phyloP scores from a whole-genome alignment of 2,888 invertebrate species.

The Galerucella nymphaeae region DNA sequence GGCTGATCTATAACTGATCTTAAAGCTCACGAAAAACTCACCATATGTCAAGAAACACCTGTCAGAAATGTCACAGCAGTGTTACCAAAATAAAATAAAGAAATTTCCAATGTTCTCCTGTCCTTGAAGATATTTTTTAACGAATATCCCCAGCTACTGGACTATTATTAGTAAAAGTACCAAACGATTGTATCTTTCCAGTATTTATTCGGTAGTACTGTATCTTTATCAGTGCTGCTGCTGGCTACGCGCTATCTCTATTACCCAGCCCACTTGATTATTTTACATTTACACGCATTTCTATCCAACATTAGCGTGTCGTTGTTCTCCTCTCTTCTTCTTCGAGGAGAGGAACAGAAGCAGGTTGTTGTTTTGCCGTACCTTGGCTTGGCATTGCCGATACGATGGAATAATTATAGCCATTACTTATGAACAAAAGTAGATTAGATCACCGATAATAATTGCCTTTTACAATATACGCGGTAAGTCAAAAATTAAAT shows the following conservation, averaged over 20 bases:
- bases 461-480: constrained; percentile 55
- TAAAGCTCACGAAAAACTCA: no score
- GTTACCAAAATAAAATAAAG: no score
- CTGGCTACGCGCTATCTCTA: constrained; percentile 63
- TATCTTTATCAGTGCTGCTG: constrained; percentile 62
- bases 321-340: constrained; percentile 33
- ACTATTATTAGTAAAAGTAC: constrained; percentile 31
- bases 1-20: no score
- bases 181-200: constrained; percentile 43
- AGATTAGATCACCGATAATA: constrained; percentile 57
- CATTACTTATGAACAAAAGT: constrained; percentile 57
- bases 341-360: constrained; percentile 30
- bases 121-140: neutral
- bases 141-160: constrained; percentile 26
- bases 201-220: constrained; percentile 66
- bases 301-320: constrained; percentile 48
- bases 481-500: neutral
- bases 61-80: no score
- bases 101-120: neutral
- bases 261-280: constrained; percentile 63
- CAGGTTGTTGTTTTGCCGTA: constrained; percentile 49
- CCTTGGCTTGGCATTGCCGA: constrained; percentile 27
- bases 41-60: no score
- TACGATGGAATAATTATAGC: constrained; percentile 57
- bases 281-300: constrained; percentile 65